Evolutionary conservation across 2,113 vertebrate species (phyloP), one percentile per base, ranked within the genome.

Genomic region (Anoplopoma fimbria): DNA sequence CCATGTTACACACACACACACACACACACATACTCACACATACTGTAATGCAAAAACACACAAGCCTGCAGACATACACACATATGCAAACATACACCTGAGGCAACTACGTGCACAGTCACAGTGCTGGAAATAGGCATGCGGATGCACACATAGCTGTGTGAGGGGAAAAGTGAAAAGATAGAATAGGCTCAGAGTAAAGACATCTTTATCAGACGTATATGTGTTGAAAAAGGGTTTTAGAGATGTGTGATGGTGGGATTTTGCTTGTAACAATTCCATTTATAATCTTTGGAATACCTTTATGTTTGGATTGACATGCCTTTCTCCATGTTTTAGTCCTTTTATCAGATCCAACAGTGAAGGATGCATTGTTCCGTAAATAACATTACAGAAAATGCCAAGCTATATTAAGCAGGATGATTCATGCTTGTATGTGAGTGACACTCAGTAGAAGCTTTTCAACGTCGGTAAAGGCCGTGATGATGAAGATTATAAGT

Each of bases 51-150:
- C 19, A 75, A 62, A 85, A 51, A 61, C 27, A 73, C 79, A 89
- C 57, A 87, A n/a, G 55, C 60, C 68, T 63, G 63, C 29, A 84
- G 67, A 85, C 38, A 64, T 47, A 75, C 23, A 86, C 63, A 86
- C 70, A 75, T 21, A 38, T n/a, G n/a, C 34, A 77, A 74, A 76
- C 0, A 62, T 14, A 63, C 27, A 62, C 70, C 62, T 8, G 23
- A 76, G 67, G 70, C 45, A 69, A 27, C 33, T 29, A 21, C 25
- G 36, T 34, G 36, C 60, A 71, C 42, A 40, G 60, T 17, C 58
- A 73, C 40, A 38, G 60, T 8, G 61, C 69, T 83, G 62, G 36
- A 58, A 86, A 69, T 62, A 58, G 25, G 21, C 80, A 25, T 64
- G 60, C 53, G 79, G 42, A 81, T 72, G 61, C 40, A 63, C 40